Evolutionary conservation across 2,888 invertebrate species (phyloP).

Genomic region (Thereva nobilitata): DNA sequence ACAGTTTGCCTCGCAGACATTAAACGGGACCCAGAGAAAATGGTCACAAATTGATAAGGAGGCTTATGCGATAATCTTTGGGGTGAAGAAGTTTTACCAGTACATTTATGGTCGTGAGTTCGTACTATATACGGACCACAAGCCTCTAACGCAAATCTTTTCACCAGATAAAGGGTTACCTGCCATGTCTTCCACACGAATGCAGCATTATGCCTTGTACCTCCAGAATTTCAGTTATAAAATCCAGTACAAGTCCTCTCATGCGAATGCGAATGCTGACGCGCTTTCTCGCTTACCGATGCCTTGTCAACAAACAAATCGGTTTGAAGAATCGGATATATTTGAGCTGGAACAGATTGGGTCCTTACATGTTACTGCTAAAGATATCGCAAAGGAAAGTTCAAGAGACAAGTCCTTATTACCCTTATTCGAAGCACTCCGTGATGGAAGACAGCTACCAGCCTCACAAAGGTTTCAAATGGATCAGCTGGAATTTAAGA

Average conservation of each 20-base stretch:
- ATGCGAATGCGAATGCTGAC: neutral
- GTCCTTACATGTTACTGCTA: slow-evolving; percentile 24
- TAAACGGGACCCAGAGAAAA: too few species aligned
- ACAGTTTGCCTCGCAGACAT: too few species aligned
- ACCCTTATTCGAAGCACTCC: neutral
- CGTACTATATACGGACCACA: too few species aligned
- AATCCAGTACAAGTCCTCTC: slow-evolving; percentile 24
- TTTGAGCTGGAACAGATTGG: slow-evolving; percentile 35
- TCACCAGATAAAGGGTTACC: slow-evolving; percentile 40
- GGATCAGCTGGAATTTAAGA: slow-evolving; percentile 23
- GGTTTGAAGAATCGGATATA: slow-evolving; percentile 34
- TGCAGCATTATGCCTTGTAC: slow-evolving; percentile 42
- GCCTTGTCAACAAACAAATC: too few species aligned
- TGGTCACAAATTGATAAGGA: slow-evolving; percentile 47
- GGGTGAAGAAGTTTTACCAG: slow-evolving; percentile 51
- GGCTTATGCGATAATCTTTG: slow-evolving; percentile 51
- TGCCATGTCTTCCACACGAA: slow-evolving; percentile 39
- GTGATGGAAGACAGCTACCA: neutral
- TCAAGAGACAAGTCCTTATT: neutral
- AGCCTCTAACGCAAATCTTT: slow-evolving; percentile 41
- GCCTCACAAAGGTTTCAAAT: neutral
- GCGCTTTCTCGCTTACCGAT: too few species aligned
- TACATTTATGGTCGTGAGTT: slow-evolving; percentile 54
- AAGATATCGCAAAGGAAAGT: slow-evolving; percentile 18
- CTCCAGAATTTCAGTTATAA: slow-evolving; percentile 37